Evolutionary conservation across 1,140 invertebrate genomes (phyloP).

Genomic region (Diabrotica virgifera): DNA sequence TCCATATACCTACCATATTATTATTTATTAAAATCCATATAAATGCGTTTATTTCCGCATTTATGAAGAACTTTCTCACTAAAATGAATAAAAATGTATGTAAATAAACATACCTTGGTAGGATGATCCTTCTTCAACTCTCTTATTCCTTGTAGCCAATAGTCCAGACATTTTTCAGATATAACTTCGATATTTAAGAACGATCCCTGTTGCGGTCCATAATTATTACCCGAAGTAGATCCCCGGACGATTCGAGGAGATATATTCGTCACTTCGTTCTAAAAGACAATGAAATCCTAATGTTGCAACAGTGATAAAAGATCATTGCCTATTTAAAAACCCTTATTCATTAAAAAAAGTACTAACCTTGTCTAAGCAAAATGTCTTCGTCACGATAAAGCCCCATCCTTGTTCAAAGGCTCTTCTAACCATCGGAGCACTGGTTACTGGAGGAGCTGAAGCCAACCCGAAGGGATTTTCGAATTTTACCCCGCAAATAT

Average conservation of each 20-base stretch:
- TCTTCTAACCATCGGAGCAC: constrained; percentile 89
- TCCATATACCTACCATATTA: too few relatives aligned
- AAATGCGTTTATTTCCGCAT: constrained; percentile 4
- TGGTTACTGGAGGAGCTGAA: constrained; percentile 93
- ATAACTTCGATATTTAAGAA: constrained; percentile 98
- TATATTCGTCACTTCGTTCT: constrained; percentile 95
- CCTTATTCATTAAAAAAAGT: too few relatives aligned
- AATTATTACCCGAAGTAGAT: constrained; percentile 85
- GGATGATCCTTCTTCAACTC: constrained; percentile 89
- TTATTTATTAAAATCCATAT: too few relatives aligned
- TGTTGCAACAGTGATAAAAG: constrained; percentile 11
- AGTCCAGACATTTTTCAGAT: constrained; percentile 91
- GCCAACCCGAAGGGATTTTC: constrained; percentile 97
- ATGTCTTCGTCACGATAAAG: constrained; percentile 96
- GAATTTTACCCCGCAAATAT: constrained; percentile 91
- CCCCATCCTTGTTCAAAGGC: constrained; percentile 96
- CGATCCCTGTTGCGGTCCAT: constrained; percentile 90
- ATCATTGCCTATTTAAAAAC: too few relatives aligned
- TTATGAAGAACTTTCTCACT: neutral
- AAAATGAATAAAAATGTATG: neutral
- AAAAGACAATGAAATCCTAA: neutral
- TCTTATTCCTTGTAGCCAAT: constrained; percentile 86
- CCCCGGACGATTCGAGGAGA: constrained; percentile 94
- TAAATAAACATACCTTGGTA: constrained; percentile 54
- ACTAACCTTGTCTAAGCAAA: constrained; percentile 84